These are phyloP conservation scores for Clupea harengus DNA, from an alignment of 2,113 vertebrate species.

Conservation along the genomic window DNA sequence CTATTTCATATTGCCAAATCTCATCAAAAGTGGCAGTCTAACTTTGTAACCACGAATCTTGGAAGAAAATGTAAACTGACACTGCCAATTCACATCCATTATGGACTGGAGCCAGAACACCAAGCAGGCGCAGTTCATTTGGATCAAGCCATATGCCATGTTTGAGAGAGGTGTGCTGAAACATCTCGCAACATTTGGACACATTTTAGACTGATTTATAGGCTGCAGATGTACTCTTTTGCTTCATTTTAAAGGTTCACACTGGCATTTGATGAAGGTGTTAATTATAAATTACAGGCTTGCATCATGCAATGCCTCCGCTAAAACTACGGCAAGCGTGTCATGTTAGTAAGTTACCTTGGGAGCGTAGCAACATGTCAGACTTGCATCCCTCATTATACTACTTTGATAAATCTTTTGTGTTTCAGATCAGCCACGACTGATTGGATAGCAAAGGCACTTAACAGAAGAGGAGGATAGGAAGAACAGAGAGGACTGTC, in stretches of 20 bases:
- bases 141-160: not conserved
- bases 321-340: not conserved
- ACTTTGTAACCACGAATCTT: not conserved
- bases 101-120: not conserved
- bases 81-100: not conserved
- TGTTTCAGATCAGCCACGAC: not conserved
- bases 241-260: not conserved
- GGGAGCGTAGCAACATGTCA: not conserved
- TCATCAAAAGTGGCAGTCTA: not conserved
- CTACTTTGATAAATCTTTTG: not conserved
- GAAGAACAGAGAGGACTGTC: not conserved
- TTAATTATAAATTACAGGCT: not conserved
- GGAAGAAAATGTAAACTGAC: not conserved
- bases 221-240: not conserved
- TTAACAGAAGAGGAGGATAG: not conserved
- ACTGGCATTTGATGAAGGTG: not conserved
- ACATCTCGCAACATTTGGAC: not conserved
- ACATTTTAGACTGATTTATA: not conserved
- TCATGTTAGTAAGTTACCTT: not conserved
- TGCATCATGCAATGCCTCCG: not conserved
- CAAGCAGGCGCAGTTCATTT: not conserved
- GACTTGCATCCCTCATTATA: not conserved
- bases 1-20: not conserved
- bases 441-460: not conserved
- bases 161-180: not conserved